Conservation (phyloP, 2,113 vertebrate species). For the Odocoileus hemionus region DNA sequence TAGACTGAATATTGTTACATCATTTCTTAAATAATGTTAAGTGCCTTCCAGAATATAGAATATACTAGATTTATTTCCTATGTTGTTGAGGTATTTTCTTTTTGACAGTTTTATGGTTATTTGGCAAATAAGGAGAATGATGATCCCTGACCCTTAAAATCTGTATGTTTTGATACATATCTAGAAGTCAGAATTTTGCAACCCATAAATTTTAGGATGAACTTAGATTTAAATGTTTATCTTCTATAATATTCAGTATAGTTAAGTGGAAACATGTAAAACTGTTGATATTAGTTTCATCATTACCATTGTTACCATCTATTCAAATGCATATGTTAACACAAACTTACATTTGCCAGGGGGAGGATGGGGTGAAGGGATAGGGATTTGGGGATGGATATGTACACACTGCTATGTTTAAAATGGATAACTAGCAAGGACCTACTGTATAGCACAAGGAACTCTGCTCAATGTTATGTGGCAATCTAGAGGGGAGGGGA, state of each 20-base stretch:
- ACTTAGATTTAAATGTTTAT: background rate
- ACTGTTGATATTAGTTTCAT: background rate
- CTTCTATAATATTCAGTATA: background rate
- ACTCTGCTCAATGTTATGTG: background rate
- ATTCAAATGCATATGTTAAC: background rate
- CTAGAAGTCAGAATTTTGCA: background rate
- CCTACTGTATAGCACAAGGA: background rate
- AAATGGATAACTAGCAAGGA: background rate
- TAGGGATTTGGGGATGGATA: background rate
- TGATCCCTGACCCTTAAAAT: background rate
- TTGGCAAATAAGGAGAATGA: slow-evolving; percentile 12
- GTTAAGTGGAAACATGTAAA: background rate
- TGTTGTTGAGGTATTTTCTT: background rate
- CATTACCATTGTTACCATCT: background rate
- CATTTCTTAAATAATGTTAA: background rate
- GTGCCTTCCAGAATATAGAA: background rate
- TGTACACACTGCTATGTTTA: background rate
- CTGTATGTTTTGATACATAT: background rate
- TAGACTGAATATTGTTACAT: background rate
- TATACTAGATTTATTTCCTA: background rate
- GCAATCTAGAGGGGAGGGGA: background rate
- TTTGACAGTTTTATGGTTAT: background rate
- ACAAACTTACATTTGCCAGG: background rate
- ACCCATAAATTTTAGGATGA: background rate
- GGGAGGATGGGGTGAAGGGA: background rate